Evolutionary conservation across 2,888 invertebrate species (phyloP).

Genomic region (Phyllotreta striolata): DNA sequence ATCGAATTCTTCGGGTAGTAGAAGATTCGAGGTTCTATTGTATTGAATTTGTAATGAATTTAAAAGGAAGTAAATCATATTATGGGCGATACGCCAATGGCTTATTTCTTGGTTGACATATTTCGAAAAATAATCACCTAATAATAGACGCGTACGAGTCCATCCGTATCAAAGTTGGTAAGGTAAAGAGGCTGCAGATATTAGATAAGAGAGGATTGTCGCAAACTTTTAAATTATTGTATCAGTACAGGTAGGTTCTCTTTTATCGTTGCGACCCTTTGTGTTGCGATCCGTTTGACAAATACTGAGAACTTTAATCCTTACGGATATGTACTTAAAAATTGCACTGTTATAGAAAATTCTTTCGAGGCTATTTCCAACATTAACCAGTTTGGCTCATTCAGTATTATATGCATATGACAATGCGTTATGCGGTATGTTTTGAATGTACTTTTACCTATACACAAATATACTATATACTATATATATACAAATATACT

Average conservation of each 20-base stretch:
- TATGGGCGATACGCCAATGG: neutral
- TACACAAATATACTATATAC: too few relatives aligned
- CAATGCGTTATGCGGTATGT: too few relatives aligned
- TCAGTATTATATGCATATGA: too few relatives aligned
- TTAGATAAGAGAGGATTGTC: slow-evolving; percentile 29
- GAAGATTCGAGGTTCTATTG: too few relatives aligned
- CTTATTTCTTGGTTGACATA: slow-evolving; percentile 5
- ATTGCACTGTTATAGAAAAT: slow-evolving; percentile 3
- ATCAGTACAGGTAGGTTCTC: slow-evolving; percentile 25
- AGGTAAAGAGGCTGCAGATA: slow-evolving; percentile 12
- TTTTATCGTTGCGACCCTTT: slow-evolving; percentile 10
- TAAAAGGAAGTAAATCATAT: too few relatives aligned
- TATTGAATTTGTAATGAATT: too few relatives aligned
- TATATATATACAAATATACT: too few relatives aligned
- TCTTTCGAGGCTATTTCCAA: neutral
- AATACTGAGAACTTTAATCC: slow-evolving; percentile 17
- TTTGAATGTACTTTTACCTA: too few relatives aligned
- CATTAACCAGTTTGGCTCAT: neutral
- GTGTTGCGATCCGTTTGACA: slow-evolving; percentile 17
- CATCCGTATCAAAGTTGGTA: slow-evolving; percentile 18
- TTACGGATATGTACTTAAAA: slow-evolving; percentile 1
- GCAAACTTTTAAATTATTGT: slow-evolving; percentile 26
- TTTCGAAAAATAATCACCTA: slow-evolving; percentile 36
- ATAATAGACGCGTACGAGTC: slow-evolving; percentile 33
- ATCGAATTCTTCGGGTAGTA: too few relatives aligned